Evolutionary conservation across 2,888 invertebrate species (phyloP).

Genomic region (Tenthredo notha): DNA sequence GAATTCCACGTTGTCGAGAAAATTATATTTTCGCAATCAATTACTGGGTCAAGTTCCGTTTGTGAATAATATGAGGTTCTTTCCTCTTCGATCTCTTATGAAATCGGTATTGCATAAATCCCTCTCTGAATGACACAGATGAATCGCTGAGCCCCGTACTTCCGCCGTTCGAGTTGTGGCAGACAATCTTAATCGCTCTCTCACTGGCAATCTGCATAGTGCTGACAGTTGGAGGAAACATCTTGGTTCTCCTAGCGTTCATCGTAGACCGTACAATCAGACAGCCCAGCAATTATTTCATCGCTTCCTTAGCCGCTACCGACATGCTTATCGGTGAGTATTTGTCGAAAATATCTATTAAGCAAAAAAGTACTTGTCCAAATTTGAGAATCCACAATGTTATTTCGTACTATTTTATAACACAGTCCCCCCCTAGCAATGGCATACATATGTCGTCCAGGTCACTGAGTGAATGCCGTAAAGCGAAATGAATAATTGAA

Average conservation of each 20-base stretch:
- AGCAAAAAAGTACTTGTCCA: background rate
- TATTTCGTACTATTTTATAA: background rate
- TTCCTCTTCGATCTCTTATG: background rate
- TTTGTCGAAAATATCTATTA: background rate
- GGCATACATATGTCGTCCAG: background rate
- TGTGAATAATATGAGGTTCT: background rate
- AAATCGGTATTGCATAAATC: slow-evolving; percentile 6
- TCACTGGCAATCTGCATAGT: slow-evolving; percentile 93
- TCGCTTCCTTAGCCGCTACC: slow-evolving; percentile 97
- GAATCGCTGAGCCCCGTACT: slow-evolving; percentile 80
- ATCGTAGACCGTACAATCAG: slow-evolving; percentile 95
- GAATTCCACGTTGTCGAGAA: background rate
- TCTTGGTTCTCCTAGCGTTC: slow-evolving; percentile 96
- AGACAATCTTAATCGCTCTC: slow-evolving; percentile 93
- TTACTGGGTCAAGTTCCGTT: background rate
- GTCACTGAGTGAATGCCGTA: background rate
- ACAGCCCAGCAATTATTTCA: slow-evolving; percentile 99
- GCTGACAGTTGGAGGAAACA: slow-evolving; percentile 96
- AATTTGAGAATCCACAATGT: background rate
- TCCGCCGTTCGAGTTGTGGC: slow-evolving; percentile 94
- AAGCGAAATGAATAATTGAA: slow-evolving; percentile 16
- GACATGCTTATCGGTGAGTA: slow-evolving; percentile 95
- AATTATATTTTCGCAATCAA: background rate
- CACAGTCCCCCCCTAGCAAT: background rate
- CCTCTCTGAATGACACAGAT: slow-evolving; percentile 55